Evolutionary conservation across 2,113 vertebrate genomes (phyloP), one percentile per base, ranked within the genome.

Genomic region (Brevimyrus niger): DNA sequence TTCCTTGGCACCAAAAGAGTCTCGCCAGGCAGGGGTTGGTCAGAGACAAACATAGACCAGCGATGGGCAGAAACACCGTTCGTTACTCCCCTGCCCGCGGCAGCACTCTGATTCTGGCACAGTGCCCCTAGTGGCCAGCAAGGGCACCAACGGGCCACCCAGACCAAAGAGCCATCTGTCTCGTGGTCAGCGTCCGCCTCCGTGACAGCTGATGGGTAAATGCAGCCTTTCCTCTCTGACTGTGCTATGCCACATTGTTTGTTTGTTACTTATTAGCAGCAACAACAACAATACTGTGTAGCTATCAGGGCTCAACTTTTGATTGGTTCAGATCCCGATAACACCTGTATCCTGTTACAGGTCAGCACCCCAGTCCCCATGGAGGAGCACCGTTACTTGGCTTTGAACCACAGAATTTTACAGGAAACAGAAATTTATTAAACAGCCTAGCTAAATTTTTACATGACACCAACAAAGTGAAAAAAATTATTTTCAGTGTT

Each of bases 261-360:
- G 46, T 2, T 1, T 47, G 46, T 47, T 13, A 1, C 31, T 42
- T 19, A 80, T 80, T 2, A 80, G 11, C 5, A 76, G 1, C 13
- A 31, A 42, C 69, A 76, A 65, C n/a, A 42, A 80, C 15, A 19
- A 80, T 19, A 80, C 92, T 85, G 89, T 92, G 9, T 44, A 84
- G 38, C 19, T 35, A 46, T 23, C 92, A 91, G 93, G 92, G 91
- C 93, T 89, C 88, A 92, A 93, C 92, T 94, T 94, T 95, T 93
- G 94, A 95, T 95, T 94, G 92, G 10, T 88, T 5, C 89, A 90
- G 47, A 19, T 27, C 85, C 27, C 17, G 76, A 89, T 46, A 31
- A 88, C 23, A 61, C 27, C 5, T 0, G n/a, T 69, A 35, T 35
- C 44, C 44, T 21, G 88, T 90, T 89, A 86, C 87, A 86, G 65